These are phyloP conservation scores for Drosophila aff. DNA, from an alignment of 1,140 invertebrate species.

Conservation along the genomic window DNA sequence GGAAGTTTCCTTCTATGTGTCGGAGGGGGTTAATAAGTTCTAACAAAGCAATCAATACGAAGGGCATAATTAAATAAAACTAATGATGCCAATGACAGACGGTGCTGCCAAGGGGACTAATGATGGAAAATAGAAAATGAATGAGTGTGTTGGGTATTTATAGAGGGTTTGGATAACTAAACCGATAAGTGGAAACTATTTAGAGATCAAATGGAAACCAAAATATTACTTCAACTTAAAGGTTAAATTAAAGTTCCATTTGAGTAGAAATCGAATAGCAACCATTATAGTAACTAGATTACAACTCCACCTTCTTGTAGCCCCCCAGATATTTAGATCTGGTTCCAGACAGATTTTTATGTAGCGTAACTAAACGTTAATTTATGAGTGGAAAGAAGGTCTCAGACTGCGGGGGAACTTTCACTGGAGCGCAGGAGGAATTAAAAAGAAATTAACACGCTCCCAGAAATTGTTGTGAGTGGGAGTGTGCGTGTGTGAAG, in stretches of 20 bases:
- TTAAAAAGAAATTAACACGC: slow-evolving; percentile 82
- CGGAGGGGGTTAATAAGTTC: slow-evolving; percentile 70
- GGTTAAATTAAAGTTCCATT: not conserved
- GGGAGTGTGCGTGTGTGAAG: slow-evolving; percentile 59
- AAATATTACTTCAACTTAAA: not conserved
- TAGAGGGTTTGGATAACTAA: slow-evolving; percentile 10
- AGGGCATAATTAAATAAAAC: slow-evolving; percentile 83
- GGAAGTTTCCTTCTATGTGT: slow-evolving; percentile 8
- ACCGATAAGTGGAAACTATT: slow-evolving; percentile 15
- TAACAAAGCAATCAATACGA: slow-evolving; percentile 84
- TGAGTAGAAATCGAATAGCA: not conserved
- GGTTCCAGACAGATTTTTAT: slow-evolving; percentile 74
- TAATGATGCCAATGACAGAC: slow-evolving; percentile 82
- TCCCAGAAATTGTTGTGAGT: slow-evolving; percentile 46
- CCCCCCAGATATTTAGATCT: slow-evolving; percentile 15
- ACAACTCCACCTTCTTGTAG: not conserved
- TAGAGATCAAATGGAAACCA: not conserved
- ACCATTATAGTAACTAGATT: slow-evolving; percentile 6
- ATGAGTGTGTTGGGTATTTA: slow-evolving; percentile 32
- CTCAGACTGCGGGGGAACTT: slow-evolving; percentile 16
- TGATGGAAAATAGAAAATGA: slow-evolving; percentile 48
- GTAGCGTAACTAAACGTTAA: slow-evolving; percentile 79
- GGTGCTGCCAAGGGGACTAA: slow-evolving; percentile 54
- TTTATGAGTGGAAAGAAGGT: slow-evolving; percentile 58
- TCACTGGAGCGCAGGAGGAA: slow-evolving; percentile 53